phyloP scores from a whole-genome alignment of 2,797 vertebrate species.

The Choloepus didactylus region DNA sequence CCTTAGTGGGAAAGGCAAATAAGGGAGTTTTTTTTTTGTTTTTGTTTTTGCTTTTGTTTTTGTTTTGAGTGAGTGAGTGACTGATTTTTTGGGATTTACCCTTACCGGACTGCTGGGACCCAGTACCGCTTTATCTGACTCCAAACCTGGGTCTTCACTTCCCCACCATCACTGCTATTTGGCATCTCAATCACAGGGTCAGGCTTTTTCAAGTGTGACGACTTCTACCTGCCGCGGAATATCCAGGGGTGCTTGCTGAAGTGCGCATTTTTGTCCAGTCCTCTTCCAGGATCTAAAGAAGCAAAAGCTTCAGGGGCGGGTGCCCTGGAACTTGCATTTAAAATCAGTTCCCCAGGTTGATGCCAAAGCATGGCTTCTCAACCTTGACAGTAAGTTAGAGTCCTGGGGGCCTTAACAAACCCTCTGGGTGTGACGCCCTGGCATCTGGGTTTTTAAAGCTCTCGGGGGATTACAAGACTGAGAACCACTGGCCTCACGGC shows the following conservation, averaged over 20 bases:
- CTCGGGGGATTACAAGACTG: neutral
- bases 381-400: neutral
- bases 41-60: neutral
- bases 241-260: neutral
- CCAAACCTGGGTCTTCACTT: neutral
- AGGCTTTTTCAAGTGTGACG: neutral
- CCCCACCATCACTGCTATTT: neutral
- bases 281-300: neutral
- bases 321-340: neutral
- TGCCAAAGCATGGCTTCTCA: neutral
- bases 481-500: neutral
- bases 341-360: neutral
- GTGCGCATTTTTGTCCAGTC: neutral
- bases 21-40: neutral
- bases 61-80: neutral
- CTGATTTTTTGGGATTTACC: neutral
- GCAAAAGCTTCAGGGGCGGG: neutral
- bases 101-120: neutral
- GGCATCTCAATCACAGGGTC: neutral
- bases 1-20: neutral
- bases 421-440: neutral
- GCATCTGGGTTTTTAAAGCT: too few species aligned
- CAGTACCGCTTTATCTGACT: neutral
- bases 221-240: accelerated
- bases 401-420: neutral